Conservation (phyloP, 2,113 vertebrate genomes). For the Podarcis muralis region DNA sequence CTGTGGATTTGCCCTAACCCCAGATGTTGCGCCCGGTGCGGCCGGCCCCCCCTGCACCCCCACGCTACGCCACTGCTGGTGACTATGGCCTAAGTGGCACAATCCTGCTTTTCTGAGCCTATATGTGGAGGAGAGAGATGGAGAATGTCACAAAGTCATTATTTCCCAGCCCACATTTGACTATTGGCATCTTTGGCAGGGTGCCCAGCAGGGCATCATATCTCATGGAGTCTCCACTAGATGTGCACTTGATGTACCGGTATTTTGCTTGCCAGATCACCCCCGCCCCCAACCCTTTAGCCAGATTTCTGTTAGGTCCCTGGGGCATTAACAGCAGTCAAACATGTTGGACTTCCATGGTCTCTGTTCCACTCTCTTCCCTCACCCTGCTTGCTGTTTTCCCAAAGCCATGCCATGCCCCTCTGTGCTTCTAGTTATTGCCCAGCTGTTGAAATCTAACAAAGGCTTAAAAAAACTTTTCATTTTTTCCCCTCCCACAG, state of each 20-base stretch:
- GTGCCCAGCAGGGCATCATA: no score
- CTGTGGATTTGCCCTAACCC: no score
- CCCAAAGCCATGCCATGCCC: neutral
- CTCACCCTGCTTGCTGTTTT: neutral
- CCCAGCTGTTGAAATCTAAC: neutral
- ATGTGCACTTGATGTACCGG: no score
- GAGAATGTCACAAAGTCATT: neutral
- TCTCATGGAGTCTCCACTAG: neutral
- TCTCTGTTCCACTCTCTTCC: neutral
- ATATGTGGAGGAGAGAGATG: neutral
- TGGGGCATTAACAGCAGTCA: neutral
- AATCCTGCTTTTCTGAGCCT: neutral
- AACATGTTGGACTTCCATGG: neutral
- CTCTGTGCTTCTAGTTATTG: neutral
- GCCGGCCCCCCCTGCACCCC: no score
- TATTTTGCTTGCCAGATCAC: neutral
- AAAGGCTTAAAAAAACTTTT: neutral
- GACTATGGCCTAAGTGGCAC: neutral
- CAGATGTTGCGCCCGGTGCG: no score
- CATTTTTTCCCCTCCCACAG: neutral
- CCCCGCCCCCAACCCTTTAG: no score
- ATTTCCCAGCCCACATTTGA: neutral
- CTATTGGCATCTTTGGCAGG: neutral
- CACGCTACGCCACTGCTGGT: no score
- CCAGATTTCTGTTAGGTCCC: no score